Conservation (phyloP, 2,113 vertebrate species). For the Solenodon paradoxus region DNA sequence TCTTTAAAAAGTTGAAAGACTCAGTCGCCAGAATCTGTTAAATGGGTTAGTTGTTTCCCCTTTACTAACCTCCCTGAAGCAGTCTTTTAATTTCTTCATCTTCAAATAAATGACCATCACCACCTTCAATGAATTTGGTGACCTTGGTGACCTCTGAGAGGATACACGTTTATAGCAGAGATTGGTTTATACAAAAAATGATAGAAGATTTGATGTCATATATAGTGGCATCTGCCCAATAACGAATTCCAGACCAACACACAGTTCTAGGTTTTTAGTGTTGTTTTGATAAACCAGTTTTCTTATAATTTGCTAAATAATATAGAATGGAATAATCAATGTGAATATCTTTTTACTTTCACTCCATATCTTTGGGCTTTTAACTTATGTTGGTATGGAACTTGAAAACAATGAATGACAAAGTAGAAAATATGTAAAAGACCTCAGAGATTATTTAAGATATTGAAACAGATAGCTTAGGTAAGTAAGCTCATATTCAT, state of each 20-base stretch:
- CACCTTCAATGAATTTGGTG: constrained; percentile 89
- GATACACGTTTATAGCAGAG: constrained; percentile 84
- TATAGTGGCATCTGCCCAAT: background rate
- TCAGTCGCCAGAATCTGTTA: constrained; percentile 77
- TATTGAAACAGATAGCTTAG: background rate
- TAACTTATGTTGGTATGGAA: background rate
- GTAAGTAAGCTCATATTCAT: background rate
- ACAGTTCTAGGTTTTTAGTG: background rate
- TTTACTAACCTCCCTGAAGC: constrained; percentile 91
- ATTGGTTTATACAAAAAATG: constrained; percentile 72
- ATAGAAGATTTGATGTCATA: background rate
- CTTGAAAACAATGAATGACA: background rate
- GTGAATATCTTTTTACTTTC: background rate
- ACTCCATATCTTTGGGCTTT: background rate
- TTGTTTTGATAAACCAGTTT: background rate
- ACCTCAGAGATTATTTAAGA: background rate
- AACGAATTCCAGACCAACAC: constrained; percentile 45
- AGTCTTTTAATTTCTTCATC: constrained; percentile 91
- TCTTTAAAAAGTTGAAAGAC: constrained; percentile 85
- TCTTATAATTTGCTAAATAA: background rate
- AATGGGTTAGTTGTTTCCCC: constrained; percentile 79
- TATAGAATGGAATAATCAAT: background rate
- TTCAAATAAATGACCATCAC: constrained; percentile 87
- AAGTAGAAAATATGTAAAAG: background rate
- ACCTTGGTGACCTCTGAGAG: constrained; percentile 90